A percentile compares a stretch with the other conserved stretches of the same genome.
Conservation (phyloP, 1,140 invertebrate species). For the Apis dorsata region DNA sequence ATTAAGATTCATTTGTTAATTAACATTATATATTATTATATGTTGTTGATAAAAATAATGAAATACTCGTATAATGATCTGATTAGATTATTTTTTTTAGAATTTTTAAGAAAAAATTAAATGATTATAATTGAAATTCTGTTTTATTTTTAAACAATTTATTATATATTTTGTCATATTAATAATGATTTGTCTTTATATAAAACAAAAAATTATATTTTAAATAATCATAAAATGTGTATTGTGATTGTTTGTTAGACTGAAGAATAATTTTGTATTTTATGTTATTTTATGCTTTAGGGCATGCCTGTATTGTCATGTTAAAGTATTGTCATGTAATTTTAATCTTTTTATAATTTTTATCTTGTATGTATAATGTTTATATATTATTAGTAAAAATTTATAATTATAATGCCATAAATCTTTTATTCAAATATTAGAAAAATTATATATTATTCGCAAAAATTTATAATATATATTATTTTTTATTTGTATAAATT, state of each 20-base stretch:
- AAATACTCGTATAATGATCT: slow-evolving; percentile 31
- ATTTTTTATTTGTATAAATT: neutral
- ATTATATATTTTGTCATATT: slow-evolving; percentile 18
- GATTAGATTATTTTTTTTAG: neutral
- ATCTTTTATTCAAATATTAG: neutral
- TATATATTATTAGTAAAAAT: too few species aligned
- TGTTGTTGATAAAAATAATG: slow-evolving; percentile 10
- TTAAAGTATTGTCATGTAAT: neutral
- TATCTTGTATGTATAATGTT: too few species aligned
- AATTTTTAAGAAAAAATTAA: neutral
- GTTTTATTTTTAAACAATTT: neutral
- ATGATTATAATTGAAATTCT: neutral
- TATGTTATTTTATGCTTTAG: slow-evolving; percentile 6
- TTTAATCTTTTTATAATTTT: neutral
- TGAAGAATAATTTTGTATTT: neutral
- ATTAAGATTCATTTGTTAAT: slow-evolving; percentile 15
- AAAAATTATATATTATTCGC: neutral
- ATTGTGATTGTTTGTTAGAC: slow-evolving; percentile 37
- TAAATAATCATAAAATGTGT: slow-evolving; percentile 11
- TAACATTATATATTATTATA: neutral
- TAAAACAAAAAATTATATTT: neutral
- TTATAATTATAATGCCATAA: neutral
- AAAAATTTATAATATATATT: neutral
- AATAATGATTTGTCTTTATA: neutral
- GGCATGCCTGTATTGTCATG: neutral